Conservation (phyloP, 2,797 vertebrate species). For the Enteromius afrohamiltoni region DNA sequence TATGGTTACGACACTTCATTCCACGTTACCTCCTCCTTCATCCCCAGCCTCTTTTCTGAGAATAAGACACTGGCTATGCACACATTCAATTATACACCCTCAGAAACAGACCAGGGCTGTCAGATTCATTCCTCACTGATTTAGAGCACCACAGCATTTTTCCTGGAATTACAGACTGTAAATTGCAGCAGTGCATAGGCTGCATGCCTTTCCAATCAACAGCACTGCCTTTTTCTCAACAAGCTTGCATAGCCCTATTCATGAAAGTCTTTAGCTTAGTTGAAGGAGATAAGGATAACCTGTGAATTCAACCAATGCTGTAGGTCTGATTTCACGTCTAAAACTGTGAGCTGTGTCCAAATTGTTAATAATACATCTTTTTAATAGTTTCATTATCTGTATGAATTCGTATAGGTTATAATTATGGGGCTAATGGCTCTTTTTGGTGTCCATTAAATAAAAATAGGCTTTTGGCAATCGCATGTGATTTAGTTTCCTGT, state of each 20-base stretch:
- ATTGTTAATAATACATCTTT: background rate
- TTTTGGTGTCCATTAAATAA: background rate
- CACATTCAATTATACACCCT: background rate
- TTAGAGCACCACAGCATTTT: background rate
- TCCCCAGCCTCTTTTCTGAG: conserved; percentile 48
- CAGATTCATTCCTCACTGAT: background rate
- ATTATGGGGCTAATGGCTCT: background rate
- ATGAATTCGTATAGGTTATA: too few relatives aligned
- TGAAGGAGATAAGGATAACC: background rate
- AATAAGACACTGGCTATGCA: conserved; percentile 8
- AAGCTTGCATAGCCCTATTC: background rate
- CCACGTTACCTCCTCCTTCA: conserved; percentile 12
- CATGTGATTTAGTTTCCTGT: background rate
- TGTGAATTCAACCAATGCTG: background rate
- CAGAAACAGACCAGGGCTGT: background rate
- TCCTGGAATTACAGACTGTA: background rate
- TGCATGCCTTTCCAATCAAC: background rate
- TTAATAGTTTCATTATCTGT: background rate
- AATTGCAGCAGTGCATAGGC: background rate
- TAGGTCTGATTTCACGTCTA: background rate
- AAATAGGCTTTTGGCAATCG: background rate
- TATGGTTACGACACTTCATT: conserved; percentile 40
- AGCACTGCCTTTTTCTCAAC: background rate
- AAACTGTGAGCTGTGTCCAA: background rate
- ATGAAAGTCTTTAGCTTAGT: background rate